These are phyloP conservation scores for Brachionus rotundiformis DNA, from an alignment of 1,140 invertebrate species.

Conservation along the genomic window DNA sequence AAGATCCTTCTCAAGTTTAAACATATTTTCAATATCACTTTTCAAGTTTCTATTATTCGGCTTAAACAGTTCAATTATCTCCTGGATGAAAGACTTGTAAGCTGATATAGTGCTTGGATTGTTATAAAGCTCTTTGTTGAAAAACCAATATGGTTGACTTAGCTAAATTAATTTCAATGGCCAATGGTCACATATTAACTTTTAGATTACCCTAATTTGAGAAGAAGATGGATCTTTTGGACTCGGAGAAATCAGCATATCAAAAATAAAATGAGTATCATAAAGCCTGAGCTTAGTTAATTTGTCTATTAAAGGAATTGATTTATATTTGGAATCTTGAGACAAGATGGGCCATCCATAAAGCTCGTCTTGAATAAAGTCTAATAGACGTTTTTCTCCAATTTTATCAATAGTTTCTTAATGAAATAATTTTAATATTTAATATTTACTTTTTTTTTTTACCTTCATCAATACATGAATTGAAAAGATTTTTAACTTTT, in stretches of 20 bases:
- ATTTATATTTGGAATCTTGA: background rate
- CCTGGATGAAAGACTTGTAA: constrained; percentile 13
- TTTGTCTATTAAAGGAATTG: background rate
- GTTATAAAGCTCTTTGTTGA: constrained; percentile 43
- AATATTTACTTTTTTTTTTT: background rate
- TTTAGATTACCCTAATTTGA: background rate
- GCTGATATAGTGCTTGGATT: background rate
- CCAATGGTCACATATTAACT: background rate
- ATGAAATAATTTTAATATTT: background rate
- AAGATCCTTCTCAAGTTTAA: constrained; percentile 28
- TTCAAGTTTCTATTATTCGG: background rate
- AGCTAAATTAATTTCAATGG: background rate
- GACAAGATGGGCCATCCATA: constrained; percentile 28
- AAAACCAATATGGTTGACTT: constrained; percentile 15
- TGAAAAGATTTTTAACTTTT: constrained; percentile 34
- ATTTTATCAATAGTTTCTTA: constrained; percentile 49
- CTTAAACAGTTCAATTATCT: constrained; percentile 16
- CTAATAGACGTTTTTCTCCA: background rate
- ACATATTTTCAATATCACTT: background rate
- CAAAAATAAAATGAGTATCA: constrained; percentile 33
- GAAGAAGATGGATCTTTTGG: constrained; percentile 37
- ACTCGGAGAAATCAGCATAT: background rate
- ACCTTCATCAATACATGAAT: constrained; percentile 39
- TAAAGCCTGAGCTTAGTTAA: background rate
- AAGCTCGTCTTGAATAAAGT: constrained; percentile 26